Evolutionary conservation across 2,797 vertebrate species (phyloP).

Genomic region (Bryconaethiops microstoma): DNA sequence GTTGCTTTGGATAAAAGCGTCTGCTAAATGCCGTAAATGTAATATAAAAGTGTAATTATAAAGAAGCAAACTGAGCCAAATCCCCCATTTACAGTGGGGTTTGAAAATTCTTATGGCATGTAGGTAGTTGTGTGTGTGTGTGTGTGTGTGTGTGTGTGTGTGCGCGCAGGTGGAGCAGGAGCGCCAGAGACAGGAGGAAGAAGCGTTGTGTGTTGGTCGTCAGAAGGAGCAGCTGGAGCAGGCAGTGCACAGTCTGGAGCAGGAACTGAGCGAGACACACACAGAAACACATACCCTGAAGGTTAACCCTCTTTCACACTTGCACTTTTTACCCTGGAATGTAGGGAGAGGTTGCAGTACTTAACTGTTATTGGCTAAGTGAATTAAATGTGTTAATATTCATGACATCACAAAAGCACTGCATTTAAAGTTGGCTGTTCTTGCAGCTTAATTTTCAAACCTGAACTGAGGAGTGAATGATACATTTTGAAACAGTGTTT

Average conservation of each 20-base stretch:
- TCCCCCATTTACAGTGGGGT: neutral
- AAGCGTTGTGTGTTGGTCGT: conserved; percentile 55
- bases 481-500: too few relatives aligned
- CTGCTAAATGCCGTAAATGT: too few relatives aligned
- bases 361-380: too few relatives aligned
- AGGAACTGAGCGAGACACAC: conserved; percentile 68
- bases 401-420: too few relatives aligned
- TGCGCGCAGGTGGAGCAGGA: conserved; percentile 75
- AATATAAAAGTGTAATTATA: too few relatives aligned
- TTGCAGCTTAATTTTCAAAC: too few relatives aligned
- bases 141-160: neutral
- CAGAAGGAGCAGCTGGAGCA: conserved; percentile 69
- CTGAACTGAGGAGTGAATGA: too few relatives aligned
- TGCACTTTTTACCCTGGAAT: too few relatives aligned
- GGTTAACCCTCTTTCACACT: conserved; percentile 62
- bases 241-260: conserved; percentile 66
- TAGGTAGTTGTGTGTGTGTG: neutral
- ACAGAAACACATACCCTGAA: conserved; percentile 71
- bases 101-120: neutral
- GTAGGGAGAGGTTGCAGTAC: too few relatives aligned
- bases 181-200: conserved; percentile 70
- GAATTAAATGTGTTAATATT: too few relatives aligned
- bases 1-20: too few relatives aligned
- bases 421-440: too few relatives aligned
- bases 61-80: neutral